Percentiles rank a stretch among this genome's conserved stretches.
Conservation (phyloP, 2,888 invertebrate genomes). For the Lamproptera curius region DNA sequence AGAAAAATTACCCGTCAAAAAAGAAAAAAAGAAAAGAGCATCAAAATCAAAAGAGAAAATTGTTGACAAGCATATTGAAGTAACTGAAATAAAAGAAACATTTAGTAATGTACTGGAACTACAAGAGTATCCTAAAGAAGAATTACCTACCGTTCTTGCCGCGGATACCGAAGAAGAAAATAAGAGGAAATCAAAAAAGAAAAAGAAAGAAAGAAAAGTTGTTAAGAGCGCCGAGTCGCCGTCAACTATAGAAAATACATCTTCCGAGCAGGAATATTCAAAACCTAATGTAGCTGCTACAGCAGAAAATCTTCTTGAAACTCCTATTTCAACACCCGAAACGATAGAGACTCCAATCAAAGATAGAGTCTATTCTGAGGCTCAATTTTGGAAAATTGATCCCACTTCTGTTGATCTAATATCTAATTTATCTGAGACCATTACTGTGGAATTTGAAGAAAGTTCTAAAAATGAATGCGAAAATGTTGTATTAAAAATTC, state of each 20-base stretch:
- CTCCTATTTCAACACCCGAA: slow-evolving; percentile 57
- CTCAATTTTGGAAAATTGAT: slow-evolving; percentile 66
- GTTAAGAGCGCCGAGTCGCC: slow-evolving; percentile 30
- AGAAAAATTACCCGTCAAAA: slow-evolving; percentile 46
- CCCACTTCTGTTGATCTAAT: slow-evolving; percentile 43
- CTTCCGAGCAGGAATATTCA: slow-evolving; percentile 32
- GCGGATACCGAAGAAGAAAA: slow-evolving; percentile 30
- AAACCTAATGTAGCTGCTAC: not conserved
- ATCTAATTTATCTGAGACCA: slow-evolving; percentile 42
- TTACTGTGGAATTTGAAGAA: slow-evolving; percentile 41
- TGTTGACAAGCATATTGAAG: slow-evolving; percentile 26
- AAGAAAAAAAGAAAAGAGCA: slow-evolving; percentile 55
- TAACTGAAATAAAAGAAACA: not conserved
- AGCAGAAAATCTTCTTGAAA: slow-evolving; percentile 31
- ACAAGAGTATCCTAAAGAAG: slow-evolving; percentile 25
- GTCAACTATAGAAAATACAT: slow-evolving; percentile 31
- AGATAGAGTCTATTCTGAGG: slow-evolving; percentile 63
- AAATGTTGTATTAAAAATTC: slow-evolving; percentile 4
- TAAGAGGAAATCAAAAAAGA: slow-evolving; percentile 56
- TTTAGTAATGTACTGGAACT: slow-evolving; percentile 17
- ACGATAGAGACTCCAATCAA: slow-evolving; percentile 62
- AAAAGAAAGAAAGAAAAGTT: slow-evolving; percentile 50
- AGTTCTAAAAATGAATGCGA: slow-evolving; percentile 13
- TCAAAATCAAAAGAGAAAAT: slow-evolving; percentile 41
- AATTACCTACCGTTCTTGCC: slow-evolving; percentile 20